Percentiles rank a stretch among this genome's conserved stretches.
Evolutionary conservation across 2,888 invertebrate genomes (phyloP).

Genomic region (Toxonevra muliebris): DNA sequence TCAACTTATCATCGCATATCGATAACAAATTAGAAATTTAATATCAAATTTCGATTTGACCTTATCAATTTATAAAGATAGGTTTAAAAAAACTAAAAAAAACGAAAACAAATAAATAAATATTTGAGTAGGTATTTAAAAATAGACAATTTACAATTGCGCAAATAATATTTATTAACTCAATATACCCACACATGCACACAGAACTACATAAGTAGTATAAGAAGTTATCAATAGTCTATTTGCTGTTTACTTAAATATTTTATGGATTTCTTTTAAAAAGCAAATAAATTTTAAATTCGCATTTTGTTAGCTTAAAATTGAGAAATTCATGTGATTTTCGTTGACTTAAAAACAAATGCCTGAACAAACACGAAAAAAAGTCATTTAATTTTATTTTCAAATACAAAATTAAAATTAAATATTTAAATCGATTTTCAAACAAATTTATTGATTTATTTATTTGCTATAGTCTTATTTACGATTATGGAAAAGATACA

Average conservation of each 20-base stretch:
- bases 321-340: not conserved
- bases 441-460: too few relatives aligned
- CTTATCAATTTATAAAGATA: too few relatives aligned
- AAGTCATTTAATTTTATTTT: not conserved
- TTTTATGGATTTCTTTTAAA: too few relatives aligned
- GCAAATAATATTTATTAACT: not conserved
- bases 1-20: not conserved
- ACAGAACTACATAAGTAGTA: not conserved
- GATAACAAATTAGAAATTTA: slow-evolving; percentile 4
- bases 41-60: not conserved
- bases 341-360: slow-evolving; percentile 23
- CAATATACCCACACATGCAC: not conserved
- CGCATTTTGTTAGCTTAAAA: slow-evolving; percentile 6
- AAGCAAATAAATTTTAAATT: not conserved
- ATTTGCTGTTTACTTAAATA: too few relatives aligned
- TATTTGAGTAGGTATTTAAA: not conserved
- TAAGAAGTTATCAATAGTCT: not conserved
- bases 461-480: too few relatives aligned
- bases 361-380: slow-evolving; percentile 5
- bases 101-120: too few relatives aligned
- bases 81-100: too few relatives aligned
- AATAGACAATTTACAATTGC: slow-evolving; percentile 8
- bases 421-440: too few relatives aligned
- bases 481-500: not conserved
- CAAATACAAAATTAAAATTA: too few relatives aligned